Conservation (phyloP, 2,797 vertebrate genomes). For the Coranthus polyacanthus region DNA sequence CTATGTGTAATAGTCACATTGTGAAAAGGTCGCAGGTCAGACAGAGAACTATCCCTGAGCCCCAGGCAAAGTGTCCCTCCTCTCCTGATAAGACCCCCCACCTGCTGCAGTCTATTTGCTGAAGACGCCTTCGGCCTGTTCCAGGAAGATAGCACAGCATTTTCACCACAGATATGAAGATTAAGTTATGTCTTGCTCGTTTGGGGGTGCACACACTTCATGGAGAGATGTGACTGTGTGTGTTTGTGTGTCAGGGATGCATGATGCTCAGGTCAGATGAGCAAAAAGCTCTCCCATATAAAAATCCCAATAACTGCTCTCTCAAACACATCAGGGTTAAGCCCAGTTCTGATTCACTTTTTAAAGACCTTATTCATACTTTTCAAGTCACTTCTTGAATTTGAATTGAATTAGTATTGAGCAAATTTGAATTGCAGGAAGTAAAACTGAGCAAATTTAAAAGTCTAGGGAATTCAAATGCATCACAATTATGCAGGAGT, state of each 20-base stretch:
- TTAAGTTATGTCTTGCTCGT: conserved; percentile 47
- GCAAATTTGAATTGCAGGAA: no score
- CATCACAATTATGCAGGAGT: not conserved
- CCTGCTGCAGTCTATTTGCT: conserved; percentile 35
- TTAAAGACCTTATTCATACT: no score
- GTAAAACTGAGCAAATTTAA: no score
- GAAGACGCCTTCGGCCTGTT: conserved; percentile 46
- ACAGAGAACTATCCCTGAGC: conserved; percentile 39
- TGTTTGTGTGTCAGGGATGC: not conserved
- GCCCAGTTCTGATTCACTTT: no score
- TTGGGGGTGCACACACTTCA: conserved; percentile 33
- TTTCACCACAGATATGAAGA: conserved; percentile 49
- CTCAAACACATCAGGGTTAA: no score
- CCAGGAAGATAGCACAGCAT: conserved; percentile 34
- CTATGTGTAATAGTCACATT: conserved; percentile 26
- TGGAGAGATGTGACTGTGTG: conserved; percentile 11
- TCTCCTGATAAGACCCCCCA: conserved; percentile 48
- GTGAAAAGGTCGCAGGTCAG: conserved; percentile 51
- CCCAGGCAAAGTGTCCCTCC: conserved; percentile 41
- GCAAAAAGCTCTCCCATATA: conserved; percentile 25
- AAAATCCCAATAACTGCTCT: no score
- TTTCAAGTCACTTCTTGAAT: no score
- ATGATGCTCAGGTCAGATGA: conserved; percentile 22
- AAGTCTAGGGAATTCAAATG: not conserved
- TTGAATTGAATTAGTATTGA: no score